A percentile compares a stretch with the other conserved stretches of the same genome.
These are phyloP conservation scores for Leptinotarsa haldemani DNA, from an alignment of 2,888 invertebrate species.

Conservation along the genomic window DNA sequence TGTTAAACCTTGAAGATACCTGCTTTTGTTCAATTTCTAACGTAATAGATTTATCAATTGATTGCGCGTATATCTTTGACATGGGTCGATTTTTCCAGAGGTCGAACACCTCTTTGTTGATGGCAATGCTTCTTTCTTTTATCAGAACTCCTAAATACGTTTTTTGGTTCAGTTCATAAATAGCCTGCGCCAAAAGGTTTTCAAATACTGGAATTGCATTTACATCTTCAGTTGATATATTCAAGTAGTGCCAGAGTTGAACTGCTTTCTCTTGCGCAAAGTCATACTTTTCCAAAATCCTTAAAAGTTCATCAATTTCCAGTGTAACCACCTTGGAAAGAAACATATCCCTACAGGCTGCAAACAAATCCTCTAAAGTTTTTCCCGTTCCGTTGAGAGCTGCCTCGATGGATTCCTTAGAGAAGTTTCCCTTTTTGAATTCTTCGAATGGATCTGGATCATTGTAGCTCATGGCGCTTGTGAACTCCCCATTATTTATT, in stretches of 20 bases:
- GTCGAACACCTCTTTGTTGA: conserved; percentile 32
- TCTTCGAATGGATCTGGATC: conserved; percentile 32
- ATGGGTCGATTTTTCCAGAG: conserved; percentile 21
- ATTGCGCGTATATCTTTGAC: conserved; percentile 36
- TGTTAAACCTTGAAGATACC: conserved; percentile 2
- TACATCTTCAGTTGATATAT: conserved; percentile 24
- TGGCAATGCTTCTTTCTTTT: conserved; percentile 23
- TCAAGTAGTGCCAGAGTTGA: conserved; percentile 28
- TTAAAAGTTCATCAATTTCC: conserved; percentile 10
- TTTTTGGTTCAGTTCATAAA: conserved; percentile 22
- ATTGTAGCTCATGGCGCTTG: conserved; percentile 33
- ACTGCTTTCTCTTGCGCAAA: conserved; percentile 25
- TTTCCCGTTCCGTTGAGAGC: conserved; percentile 23
- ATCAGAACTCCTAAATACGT: conserved; percentile 35
- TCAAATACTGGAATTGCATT: conserved; percentile 23
- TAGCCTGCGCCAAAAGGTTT: conserved; percentile 24
- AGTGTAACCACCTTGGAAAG: neutral
- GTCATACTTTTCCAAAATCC: conserved; percentile 21
- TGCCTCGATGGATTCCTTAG: conserved; percentile 3
- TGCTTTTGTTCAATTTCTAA: conserved; percentile 22
- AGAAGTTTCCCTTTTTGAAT: conserved; percentile 35
- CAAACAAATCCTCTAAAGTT: conserved; percentile 31
- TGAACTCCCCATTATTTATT: conserved; percentile 28
- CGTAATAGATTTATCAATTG: conserved; percentile 23
- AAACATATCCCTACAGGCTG: conserved; percentile 27